Percentiles rank a stretch among this genome's conserved stretches.
Conservation (phyloP, 2,797 vertebrate genomes). For the Choloepus didactylus region DNA sequence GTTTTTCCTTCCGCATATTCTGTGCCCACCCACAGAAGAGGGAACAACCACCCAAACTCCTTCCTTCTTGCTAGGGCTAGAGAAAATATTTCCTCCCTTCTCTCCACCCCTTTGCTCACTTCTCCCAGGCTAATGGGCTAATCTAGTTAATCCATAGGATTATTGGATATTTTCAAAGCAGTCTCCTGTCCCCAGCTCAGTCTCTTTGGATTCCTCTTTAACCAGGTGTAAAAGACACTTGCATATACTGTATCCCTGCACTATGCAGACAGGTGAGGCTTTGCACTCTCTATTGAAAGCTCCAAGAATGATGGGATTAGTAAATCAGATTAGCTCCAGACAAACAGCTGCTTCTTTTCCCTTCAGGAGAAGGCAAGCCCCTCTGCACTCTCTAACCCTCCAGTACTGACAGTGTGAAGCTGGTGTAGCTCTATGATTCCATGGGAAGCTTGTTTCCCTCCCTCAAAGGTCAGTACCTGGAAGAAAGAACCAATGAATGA, state of each 20-base stretch:
- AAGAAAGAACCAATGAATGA: neutral
- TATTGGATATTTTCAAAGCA: neutral
- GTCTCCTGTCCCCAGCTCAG: neutral
- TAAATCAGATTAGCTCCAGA: neutral
- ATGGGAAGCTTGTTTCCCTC: neutral
- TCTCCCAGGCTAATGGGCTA: neutral
- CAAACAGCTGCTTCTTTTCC: neutral
- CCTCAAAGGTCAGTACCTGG: neutral
- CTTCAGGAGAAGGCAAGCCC: neutral
- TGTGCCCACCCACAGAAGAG: neutral
- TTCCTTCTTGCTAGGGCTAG: neutral
- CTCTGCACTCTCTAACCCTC: no score
- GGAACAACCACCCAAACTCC: neutral
- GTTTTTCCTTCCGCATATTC: neutral
- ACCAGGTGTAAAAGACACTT: neutral
- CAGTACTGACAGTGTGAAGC: neutral
- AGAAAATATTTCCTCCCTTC: neutral
- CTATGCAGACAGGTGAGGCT: no score
- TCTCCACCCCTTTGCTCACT: neutral
- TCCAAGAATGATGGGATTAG: neutral
- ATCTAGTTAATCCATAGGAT: neutral
- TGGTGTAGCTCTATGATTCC: neutral
- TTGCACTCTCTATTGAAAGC: neutral
- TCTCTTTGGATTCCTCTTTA: neutral
- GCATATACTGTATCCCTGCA: fast-evolving